A percentile compares a stretch with the other conserved stretches of the same genome.
These are phyloP conservation scores for Lasioglossum villosulum DNA, from an alignment of 2,888 invertebrate genomes.

Conservation along the genomic window DNA sequence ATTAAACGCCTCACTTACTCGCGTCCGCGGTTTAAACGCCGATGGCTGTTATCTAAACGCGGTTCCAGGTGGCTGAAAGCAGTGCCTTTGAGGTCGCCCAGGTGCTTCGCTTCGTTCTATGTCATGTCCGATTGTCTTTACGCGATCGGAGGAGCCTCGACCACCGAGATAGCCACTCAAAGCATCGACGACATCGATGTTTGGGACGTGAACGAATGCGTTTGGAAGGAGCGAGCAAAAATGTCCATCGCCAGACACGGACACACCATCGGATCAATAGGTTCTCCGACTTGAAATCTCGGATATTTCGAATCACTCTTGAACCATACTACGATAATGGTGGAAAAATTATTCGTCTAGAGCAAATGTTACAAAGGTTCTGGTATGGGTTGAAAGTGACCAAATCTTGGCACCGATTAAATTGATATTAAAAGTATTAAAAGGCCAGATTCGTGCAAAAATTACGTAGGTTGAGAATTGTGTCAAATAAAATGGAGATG, in stretches of 20 bases:
- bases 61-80: conserved; percentile 76
- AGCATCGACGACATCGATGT: conserved; percentile 87
- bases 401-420: neutral
- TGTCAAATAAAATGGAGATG: neutral
- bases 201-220: conserved; percentile 86
- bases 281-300: conserved; percentile 70
- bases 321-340: neutral
- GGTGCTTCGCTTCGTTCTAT: conserved; percentile 80
- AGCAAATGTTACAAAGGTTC: neutral
- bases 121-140: conserved; percentile 86
- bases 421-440: neutral
- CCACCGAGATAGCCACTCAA: conserved; percentile 81
- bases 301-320: neutral
- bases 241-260: conserved; percentile 89
- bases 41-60: neutral
- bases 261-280: conserved; percentile 88
- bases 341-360: neutral
- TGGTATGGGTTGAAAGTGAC: neutral
- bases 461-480: neutral
- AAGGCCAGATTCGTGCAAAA: neutral
- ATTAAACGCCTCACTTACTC: conserved; percentile 33
- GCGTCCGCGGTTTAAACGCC: neutral
- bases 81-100: conserved; percentile 74
- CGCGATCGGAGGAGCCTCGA: conserved; percentile 89
- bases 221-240: conserved; percentile 87